phyloP scores from a whole-genome alignment of 2,113 vertebrate genomes.

The Dicaeum eximium region DNA sequence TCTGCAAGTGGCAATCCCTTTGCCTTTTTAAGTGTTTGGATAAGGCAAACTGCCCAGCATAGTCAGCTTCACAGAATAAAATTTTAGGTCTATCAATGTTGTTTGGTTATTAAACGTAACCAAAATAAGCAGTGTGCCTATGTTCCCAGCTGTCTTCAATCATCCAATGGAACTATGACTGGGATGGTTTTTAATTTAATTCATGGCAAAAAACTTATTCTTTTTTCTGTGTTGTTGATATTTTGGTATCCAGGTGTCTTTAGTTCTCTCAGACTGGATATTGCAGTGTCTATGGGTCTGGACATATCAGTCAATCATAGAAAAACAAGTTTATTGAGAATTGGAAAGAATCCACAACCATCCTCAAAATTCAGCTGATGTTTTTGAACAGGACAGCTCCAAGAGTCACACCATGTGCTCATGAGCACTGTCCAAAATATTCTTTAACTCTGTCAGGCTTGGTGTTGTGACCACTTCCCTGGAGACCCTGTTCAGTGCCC shows the following conservation, averaged over 20 bases:
- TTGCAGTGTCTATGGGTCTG: not conserved
- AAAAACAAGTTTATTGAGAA: not conserved
- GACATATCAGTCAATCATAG: not conserved
- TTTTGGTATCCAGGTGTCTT: not conserved
- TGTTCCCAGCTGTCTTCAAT: not conserved
- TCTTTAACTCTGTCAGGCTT: not conserved
- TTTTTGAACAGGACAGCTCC: not conserved
- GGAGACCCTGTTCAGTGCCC: not conserved
- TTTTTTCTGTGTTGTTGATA: not conserved
- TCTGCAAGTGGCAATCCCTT: not conserved
- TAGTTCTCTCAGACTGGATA: not conserved
- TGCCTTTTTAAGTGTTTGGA: not conserved
- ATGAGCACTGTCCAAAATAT: not conserved
- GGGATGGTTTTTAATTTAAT: not conserved
- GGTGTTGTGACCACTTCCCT: not conserved
- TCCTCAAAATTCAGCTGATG: not conserved
- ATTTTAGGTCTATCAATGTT: not conserved
- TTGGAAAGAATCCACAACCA: not conserved
- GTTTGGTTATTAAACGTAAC: not conserved
- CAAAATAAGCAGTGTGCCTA: not conserved
- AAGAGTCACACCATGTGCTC: not conserved
- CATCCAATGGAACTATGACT: not conserved
- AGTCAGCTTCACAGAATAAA: not conserved
- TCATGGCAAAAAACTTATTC: not conserved
- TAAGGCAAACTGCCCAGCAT: not conserved